Conservation (phyloP, 2,797 vertebrate genomes). For the Diplodus puntazzo region DNA sequence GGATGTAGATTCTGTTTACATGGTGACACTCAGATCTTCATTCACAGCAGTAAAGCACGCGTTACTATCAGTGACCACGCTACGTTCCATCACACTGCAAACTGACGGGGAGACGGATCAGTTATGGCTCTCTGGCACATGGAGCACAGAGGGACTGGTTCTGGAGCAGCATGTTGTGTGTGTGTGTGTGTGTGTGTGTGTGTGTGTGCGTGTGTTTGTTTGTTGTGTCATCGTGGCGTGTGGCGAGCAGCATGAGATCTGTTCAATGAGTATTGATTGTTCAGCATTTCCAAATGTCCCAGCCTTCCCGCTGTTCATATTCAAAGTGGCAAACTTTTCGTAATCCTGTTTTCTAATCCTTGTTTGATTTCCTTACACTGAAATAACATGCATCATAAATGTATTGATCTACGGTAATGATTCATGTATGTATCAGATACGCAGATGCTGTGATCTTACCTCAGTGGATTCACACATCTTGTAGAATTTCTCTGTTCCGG, state of each 20-base stretch:
- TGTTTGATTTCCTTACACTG: background rate
- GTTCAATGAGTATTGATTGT: background rate
- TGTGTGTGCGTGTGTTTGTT: no score
- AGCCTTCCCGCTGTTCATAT: background rate
- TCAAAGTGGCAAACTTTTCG: background rate
- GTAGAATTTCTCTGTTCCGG: slow-evolving; percentile 93
- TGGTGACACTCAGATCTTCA: background rate
- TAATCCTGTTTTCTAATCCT: background rate
- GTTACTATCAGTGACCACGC: background rate
- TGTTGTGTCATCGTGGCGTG: background rate
- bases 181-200: no score
- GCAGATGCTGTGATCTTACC: slow-evolving; percentile 78
- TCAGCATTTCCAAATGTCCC: background rate
- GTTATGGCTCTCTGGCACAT: background rate
- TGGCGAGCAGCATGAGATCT: background rate
- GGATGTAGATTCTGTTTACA: background rate
- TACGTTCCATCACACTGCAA: background rate
- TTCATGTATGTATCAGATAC: background rate
- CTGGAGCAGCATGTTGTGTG: no score
- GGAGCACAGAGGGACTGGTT: no score
- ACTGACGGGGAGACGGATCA: background rate
- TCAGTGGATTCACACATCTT: slow-evolving; percentile 97
- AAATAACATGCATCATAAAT: no score
- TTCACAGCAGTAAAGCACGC: background rate
- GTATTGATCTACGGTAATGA: background rate